Base-by-base conservation (phyloP, 1,140 invertebrate genomes). In the Sinella curviseta region DNA sequence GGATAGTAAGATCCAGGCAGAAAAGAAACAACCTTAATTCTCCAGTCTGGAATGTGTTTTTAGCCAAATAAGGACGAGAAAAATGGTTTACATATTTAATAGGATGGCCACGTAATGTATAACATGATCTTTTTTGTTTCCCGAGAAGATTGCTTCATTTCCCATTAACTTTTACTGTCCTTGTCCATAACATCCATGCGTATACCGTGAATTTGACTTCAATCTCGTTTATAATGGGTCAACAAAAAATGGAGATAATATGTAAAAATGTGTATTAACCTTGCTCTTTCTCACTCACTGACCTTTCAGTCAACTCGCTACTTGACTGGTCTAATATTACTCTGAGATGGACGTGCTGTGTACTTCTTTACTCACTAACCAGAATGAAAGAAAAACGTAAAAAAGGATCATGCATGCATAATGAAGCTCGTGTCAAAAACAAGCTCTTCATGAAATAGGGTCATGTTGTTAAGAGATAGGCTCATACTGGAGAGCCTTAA, bases 351-450 rank as follows among this genome's bases (percentile, higher is more conserved):
- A 48, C 39, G 39, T 48, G 39, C 20, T 48, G n/a, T n/a, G n/a
- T n/a, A n/a, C n/a, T n/a, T n/a, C n/a, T 60, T 60, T n/a, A 60
- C 57, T 60, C 24, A 3, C 57, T 70, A 31, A 1, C 31, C 65
- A 4, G 26, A 31, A 30, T 3, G 65, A 70, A 24, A 31, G 8
- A 70, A 30, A 70, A 70, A 70, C 14, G 31, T 31, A 30, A 33
- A n/a, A 30, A 33, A 70, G 65, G 14, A 14, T 33, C 65, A 70
- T 70, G 65, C 65, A 70, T 70, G 65, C 65, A 70, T 70, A 70
- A 70, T 70, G 65, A 70, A 70, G 65, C 65, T 70, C 65, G 65
- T 70, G 65, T 70, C 65, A 70, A 33, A 70, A 70, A 33, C 26
- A 70, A 70, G 65, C 26, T 70, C 57, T 33, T 70, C 31, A 70